Conservation (phyloP, 2,113 vertebrate genomes). For the Hypocryptadius cinnamomeus region DNA sequence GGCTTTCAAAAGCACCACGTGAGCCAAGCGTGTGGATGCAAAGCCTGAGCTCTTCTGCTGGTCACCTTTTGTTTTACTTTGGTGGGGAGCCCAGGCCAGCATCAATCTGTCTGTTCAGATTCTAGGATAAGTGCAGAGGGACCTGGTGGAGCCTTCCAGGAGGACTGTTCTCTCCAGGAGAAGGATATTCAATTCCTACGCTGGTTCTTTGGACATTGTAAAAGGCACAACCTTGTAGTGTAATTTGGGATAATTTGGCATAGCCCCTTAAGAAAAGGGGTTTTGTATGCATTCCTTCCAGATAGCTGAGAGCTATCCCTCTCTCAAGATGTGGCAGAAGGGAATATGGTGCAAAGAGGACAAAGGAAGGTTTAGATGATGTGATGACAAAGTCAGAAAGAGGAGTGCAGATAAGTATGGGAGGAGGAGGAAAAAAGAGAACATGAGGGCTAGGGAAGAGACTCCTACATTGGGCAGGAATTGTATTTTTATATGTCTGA, state of each 20-base stretch:
- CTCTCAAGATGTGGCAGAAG: neutral
- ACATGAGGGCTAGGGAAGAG: neutral
- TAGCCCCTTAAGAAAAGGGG: neutral
- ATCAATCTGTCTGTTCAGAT: neutral
- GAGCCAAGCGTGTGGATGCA: neutral
- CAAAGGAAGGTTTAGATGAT: neutral
- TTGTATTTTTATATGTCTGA: neutral
- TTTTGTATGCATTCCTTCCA: neutral
- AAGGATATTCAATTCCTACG: neutral
- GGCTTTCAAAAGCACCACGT: accelerated
- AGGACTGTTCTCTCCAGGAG: neutral
- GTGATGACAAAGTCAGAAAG: neutral
- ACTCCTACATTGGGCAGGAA: neutral
- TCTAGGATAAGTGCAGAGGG: neutral
- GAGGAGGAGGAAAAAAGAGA: neutral
- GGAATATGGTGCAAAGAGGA: neutral
- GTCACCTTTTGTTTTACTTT: neutral
- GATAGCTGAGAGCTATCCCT: neutral
- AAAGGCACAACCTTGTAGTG: neutral
- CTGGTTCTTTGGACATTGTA: neutral
- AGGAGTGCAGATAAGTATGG: neutral
- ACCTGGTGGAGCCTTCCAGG: neutral
- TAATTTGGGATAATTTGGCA: neutral
- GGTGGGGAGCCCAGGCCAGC: neutral
- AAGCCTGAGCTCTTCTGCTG: neutral